Conservation (phyloP, 1,140 invertebrate species). For the Diprion similis region DNA sequence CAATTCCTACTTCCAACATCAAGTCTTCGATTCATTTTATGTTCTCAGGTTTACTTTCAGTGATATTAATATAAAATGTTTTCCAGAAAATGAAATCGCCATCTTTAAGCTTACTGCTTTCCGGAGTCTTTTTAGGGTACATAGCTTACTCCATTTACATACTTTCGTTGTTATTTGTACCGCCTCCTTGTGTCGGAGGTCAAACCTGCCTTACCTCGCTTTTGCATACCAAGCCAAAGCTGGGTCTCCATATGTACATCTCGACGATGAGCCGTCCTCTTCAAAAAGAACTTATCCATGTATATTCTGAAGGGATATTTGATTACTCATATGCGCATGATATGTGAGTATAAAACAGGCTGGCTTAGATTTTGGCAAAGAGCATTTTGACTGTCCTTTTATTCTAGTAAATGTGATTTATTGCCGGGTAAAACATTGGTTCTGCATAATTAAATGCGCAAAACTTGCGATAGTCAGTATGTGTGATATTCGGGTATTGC, state of each 20-base stretch:
- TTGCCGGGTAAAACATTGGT: no score
- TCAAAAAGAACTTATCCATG: constrained; percentile 44
- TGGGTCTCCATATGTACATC: constrained; percentile 67
- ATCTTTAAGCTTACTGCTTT: constrained; percentile 65
- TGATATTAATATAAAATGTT: no score
- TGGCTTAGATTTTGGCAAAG: constrained; percentile 19
- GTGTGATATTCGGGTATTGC: no score
- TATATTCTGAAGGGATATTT: constrained; percentile 55
- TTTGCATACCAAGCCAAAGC: constrained; percentile 62
- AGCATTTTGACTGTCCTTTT: no score
- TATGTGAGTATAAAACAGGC: constrained; percentile 43
- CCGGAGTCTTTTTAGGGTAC: constrained; percentile 72
- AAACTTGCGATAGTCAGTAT: no score
- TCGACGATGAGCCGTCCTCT: constrained; percentile 63
- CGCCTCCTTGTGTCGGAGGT: constrained; percentile 69
- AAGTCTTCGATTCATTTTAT: no score
- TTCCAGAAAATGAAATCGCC: constrained; percentile 45
- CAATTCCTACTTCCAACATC: no score
- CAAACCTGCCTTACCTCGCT: constrained; percentile 68
- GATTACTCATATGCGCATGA: constrained; percentile 60
- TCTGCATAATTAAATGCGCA: no score
- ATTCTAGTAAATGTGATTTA: no score
- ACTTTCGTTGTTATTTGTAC: constrained; percentile 74
- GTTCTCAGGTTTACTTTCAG: no score
- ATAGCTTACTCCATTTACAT: constrained; percentile 77